phyloP scores from a whole-genome alignment of 2,797 vertebrate species.

The Falco novaeseelandiae region DNA sequence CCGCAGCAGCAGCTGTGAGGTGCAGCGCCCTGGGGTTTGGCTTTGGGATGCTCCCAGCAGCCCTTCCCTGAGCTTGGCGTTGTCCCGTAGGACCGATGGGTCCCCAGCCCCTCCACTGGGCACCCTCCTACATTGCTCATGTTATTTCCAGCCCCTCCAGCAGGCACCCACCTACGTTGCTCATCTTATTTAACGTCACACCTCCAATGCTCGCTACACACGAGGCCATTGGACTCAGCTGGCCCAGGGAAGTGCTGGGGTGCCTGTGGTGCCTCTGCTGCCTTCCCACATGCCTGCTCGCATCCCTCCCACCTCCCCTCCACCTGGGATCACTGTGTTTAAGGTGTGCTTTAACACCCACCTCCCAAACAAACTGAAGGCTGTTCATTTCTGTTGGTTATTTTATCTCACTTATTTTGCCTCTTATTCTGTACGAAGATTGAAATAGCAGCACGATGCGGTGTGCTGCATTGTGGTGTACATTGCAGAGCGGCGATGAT shows the following conservation, averaged over 20 bases:
- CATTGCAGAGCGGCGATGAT: accelerated
- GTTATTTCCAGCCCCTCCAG: too few species aligned
- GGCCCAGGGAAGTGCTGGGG: background rate
- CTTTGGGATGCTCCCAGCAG: background rate
- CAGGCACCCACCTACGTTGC: too few species aligned
- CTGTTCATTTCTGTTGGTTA: background rate
- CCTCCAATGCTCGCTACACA: accelerated
- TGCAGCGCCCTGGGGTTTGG: background rate
- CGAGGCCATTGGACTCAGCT: accelerated
- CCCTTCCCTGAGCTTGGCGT: accelerated
- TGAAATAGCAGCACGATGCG: background rate
- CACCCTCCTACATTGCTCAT: accelerated
- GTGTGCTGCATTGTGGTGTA: background rate
- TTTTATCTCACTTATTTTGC: background rate
- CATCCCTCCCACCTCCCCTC: accelerated
- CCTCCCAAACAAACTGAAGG: background rate
- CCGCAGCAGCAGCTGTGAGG: background rate
- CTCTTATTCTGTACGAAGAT: background rate
- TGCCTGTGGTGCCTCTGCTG: background rate
- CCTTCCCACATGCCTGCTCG: background rate
- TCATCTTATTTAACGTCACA: background rate
- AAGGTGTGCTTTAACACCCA: background rate
- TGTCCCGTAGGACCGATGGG: accelerated
- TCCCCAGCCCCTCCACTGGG: background rate
- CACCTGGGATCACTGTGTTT: background rate